These are phyloP conservation scores for Rhabdomys pumilio DNA, from an alignment of 2,797 vertebrate species.

Conservation along the genomic window DNA sequence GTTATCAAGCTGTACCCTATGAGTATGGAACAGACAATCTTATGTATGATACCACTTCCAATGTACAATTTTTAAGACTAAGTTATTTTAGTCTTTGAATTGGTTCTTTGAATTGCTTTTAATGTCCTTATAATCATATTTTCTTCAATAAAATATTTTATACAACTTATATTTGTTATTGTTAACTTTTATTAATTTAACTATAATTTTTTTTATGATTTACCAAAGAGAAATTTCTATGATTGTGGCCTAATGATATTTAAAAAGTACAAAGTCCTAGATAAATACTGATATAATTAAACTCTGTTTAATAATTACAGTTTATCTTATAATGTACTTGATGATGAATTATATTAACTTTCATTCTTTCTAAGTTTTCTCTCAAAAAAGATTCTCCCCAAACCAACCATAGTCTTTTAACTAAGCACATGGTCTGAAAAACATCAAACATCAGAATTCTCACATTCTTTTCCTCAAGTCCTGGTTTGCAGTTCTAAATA, in stretches of 20 bases:
- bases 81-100: slow-evolving; percentile 40
- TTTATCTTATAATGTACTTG: background rate
- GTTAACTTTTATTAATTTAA: background rate
- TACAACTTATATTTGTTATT: background rate
- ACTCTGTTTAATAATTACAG: slow-evolving; percentile 26
- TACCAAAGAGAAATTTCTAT: background rate
- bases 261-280: background rate
- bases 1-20: background rate
- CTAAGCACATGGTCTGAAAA: background rate
- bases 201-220: slow-evolving; percentile 35
- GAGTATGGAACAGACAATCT: background rate
- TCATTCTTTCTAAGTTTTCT: background rate
- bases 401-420: background rate
- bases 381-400: background rate
- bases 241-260: slow-evolving; percentile 2
- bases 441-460: background rate
- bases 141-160: slow-evolving; percentile 42
- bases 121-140: background rate
- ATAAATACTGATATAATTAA: background rate
- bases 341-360: background rate
- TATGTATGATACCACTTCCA: background rate
- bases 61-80: slow-evolving; percentile 10
- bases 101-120: slow-evolving; percentile 12
- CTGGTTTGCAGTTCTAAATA: background rate
- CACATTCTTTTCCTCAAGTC: background rate